phyloP scores from a whole-genome alignment of 2,113 vertebrate species.

The Struthio camelus region DNA sequence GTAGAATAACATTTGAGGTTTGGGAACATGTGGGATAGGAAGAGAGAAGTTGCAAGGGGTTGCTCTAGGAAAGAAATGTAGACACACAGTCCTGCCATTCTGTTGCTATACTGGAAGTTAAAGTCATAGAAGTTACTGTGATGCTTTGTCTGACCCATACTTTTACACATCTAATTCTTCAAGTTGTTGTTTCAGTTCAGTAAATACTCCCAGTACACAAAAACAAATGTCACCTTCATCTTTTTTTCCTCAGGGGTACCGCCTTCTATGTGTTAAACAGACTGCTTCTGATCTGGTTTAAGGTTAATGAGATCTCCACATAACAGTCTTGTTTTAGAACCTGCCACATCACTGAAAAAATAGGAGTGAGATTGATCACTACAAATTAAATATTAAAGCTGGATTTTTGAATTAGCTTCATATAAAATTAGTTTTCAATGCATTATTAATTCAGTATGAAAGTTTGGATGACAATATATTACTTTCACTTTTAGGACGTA shows the following conservation, averaged over 20 bases:
- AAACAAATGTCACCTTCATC: background rate
- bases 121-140: background rate
- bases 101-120: background rate
- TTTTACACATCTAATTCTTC: background rate
- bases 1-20: background rate
- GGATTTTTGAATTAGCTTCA: background rate
- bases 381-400: conserved; percentile 24
- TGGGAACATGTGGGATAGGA: background rate
- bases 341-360: background rate
- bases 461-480: background rate
- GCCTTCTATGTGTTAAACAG: background rate
- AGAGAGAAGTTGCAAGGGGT: background rate
- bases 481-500: background rate
- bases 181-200: background rate
- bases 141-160: background rate
- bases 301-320: background rate
- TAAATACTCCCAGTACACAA: background rate
- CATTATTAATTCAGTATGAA: background rate
- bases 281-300: background rate
- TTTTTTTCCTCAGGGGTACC: background rate
- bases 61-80: background rate
- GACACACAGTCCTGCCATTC: background rate
- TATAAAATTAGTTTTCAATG: conserved; percentile 21
- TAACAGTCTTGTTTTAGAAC: background rate
- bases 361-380: background rate